phyloP scores from a whole-genome alignment of 92 coral and sea anemone species.

The Porites lobata region DNA sequence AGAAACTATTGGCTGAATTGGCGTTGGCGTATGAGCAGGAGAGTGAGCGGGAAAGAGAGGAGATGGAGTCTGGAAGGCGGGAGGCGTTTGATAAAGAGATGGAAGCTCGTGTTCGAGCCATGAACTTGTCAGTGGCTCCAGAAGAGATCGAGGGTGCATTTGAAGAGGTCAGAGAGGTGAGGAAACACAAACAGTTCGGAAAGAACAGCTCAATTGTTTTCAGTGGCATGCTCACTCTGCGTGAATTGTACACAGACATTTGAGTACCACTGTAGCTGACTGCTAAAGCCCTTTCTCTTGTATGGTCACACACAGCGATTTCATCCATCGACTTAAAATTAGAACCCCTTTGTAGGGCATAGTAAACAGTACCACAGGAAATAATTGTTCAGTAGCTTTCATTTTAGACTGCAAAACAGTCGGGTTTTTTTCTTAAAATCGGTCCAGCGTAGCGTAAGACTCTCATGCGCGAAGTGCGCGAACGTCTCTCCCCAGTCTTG shows the following conservation, averaged over 20 bases:
- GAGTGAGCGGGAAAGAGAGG: constrained; percentile 85
- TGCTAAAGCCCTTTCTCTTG: not conserved
- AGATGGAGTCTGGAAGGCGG: constrained; percentile 88
- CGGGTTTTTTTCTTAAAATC: no score
- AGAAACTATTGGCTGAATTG: constrained; percentile 91
- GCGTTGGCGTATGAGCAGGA: constrained; percentile 95
- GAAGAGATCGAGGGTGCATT: constrained; percentile 91
- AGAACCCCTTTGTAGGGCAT: not conserved
- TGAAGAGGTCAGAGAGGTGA: constrained; percentile 91
- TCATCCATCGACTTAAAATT: not conserved
- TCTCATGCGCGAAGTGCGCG: no score
- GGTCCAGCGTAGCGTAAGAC: no score
- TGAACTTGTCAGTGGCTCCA: constrained; percentile 85
- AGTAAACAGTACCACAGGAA: not conserved
- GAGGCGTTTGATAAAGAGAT: constrained; percentile 92
- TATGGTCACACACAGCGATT: not conserved
- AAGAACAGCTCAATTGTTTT: no score
- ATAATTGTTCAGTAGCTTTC: no score
- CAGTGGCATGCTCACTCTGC: not conserved
- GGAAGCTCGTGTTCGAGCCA: constrained; percentile 92
- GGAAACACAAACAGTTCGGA: not conserved
- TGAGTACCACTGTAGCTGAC: not conserved
- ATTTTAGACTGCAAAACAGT: no score
- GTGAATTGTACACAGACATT: not conserved
- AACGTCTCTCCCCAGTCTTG: no score